These are phyloP conservation scores for Eumacrocentrus americanus DNA, from an alignment of 2,888 invertebrate species.

Conservation along the genomic window DNA sequence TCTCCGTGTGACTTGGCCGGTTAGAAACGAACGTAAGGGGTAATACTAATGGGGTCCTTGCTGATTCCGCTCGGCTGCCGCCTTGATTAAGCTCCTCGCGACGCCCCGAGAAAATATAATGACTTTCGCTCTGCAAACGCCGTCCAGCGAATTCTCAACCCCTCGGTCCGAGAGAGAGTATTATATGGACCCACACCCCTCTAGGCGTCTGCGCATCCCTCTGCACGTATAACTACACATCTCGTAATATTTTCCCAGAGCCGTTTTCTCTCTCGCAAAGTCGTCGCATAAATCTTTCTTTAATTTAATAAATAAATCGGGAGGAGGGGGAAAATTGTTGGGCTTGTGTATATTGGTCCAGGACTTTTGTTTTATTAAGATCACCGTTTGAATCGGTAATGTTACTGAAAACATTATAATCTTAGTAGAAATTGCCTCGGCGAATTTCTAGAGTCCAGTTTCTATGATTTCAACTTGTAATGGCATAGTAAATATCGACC, in stretches of 20 bases:
- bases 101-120: slow-evolving; percentile 60
- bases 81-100: slow-evolving; percentile 60
- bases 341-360: not conserved
- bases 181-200: not conserved
- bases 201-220: not conserved
- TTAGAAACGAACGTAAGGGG: slow-evolving; percentile 31
- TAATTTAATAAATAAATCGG: not conserved
- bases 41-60: slow-evolving; percentile 60
- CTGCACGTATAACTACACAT: not conserved
- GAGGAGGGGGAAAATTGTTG: not conserved
- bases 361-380: too few relatives aligned
- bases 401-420: too few relatives aligned
- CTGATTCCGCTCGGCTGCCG: slow-evolving; percentile 60
- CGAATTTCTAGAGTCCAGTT: too few relatives aligned
- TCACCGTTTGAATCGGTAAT: too few relatives aligned
- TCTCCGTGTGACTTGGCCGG: slow-evolving; percentile 20
- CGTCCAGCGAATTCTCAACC: slow-evolving; percentile 32
- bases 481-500: too few relatives aligned
- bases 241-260: not conserved
- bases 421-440: too few relatives aligned
- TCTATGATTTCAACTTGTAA: too few relatives aligned
- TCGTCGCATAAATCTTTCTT: not conserved
- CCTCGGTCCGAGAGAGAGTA: not conserved
- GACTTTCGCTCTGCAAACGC: slow-evolving; percentile 55
- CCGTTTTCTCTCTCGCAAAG: not conserved